phyloP scores from a whole-genome alignment of 2,797 vertebrate species.

The Cossypha heuglini region DNA sequence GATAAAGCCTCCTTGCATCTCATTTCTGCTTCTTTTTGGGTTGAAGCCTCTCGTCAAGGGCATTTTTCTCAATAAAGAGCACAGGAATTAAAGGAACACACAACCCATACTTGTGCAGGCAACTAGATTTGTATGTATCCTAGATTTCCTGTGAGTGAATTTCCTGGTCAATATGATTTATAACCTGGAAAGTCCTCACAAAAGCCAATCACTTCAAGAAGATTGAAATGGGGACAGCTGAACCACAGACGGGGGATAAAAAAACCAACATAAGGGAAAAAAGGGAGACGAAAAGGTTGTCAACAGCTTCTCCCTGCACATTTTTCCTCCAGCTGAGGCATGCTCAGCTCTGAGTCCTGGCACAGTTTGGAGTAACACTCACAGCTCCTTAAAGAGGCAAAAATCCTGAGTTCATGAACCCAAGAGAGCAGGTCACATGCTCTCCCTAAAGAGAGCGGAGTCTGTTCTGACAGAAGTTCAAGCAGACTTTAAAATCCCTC shows the following conservation, averaged over 20 bases:
- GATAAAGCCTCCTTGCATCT: background rate
- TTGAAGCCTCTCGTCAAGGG: background rate
- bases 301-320: background rate
- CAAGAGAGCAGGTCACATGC: background rate
- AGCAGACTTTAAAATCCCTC: background rate
- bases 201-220: background rate
- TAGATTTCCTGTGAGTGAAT: background rate
- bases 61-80: background rate
- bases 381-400: background rate
- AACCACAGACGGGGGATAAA: background rate
- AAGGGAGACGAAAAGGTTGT: background rate
- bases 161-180: background rate
- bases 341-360: background rate
- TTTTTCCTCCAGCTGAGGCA: background rate
- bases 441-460: background rate
- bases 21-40: background rate
- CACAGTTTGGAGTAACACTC: background rate
- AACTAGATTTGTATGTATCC: background rate
- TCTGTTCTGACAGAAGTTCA: background rate
- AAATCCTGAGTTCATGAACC: slow-evolving; percentile 8
- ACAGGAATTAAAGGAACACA: background rate
- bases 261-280: background rate
- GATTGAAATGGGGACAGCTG: background rate
- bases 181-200: background rate
- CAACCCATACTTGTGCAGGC: background rate